Base-by-base conservation (phyloP, 2,113 vertebrate genomes). In the Kobus ellipsiprymnus region DNA sequence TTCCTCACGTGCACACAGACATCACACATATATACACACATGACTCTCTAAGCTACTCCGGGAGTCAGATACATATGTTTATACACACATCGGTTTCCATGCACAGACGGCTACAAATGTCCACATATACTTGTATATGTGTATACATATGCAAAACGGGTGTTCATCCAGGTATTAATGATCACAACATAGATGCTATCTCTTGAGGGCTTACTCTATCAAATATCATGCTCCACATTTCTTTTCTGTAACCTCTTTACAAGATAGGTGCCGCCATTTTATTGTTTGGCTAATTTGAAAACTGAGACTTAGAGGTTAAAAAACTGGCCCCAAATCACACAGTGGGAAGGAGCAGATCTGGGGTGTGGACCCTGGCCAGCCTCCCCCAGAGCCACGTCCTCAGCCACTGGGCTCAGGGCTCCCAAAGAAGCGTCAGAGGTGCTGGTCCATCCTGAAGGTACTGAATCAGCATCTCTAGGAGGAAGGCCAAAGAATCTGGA, bases 21-120 rank as follows among this genome's bases (percentile, higher is more conserved):
- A 4, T 12, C 67, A 74, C 71, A 55, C 40, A 6, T 0, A 21
- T n/a, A 13, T 11, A 7, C n/a, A 52, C 11, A 52, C 54, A 5
- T n/a, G 23, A 48, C 33, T 46, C 29, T 59, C 33, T n/a, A n/a
- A 55, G 64, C 59, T 40, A 11, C 81, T 62, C 80, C 15, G 3
- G 52, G 12, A 62, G 46, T 19, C 40, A 71, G 59, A 50, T 8
- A n/a, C 9, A 48, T 27, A n/a, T 36, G 13, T 29, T 5, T 36
- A 21, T 6, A 52, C 11, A 16, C 52, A 54, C 52, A 27, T 5
- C n/a, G 0, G 1, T 21, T 8, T 33, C 74, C 17, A 1, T 0
- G 16, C 11, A 74, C 25, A 10, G 12, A 5, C 0, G 9, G 67
- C 36, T 67, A 40, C 52, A 7, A 25, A 30, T 27, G 85, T n/a